These are phyloP conservation scores for Desoria tigrina DNA, from an alignment of 2,888 invertebrate genomes.

Conservation along the genomic window DNA sequence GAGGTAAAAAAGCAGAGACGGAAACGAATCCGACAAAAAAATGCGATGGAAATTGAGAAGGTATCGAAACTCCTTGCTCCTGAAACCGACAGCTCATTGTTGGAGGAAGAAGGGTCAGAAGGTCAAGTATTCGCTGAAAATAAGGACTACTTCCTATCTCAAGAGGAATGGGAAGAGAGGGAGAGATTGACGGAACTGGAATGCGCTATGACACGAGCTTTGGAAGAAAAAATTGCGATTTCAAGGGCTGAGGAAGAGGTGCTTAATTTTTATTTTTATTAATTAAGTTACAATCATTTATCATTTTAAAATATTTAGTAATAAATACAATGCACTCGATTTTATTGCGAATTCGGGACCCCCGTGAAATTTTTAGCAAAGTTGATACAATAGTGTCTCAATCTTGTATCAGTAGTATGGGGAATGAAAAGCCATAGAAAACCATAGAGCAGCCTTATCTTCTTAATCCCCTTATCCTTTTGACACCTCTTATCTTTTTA, in stretches of 20 bases:
- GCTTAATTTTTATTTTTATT: not conserved
- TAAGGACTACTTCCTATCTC: constrained; percentile 29
- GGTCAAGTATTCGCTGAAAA: constrained; percentile 9
- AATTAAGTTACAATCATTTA: no score
- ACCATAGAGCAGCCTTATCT: no score
- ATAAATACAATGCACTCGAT: no score
- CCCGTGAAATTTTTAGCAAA: no score
- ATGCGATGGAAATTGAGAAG: constrained; percentile 6
- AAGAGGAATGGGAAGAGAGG: constrained; percentile 39
- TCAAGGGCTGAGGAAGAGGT: constrained; percentile 38
- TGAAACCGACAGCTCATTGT: not conserved
- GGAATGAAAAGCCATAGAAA: no score
- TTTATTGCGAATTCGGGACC: no score
- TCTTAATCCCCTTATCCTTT: no score
- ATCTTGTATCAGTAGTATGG: no score
- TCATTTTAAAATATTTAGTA: no score
- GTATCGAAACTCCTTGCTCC: not conserved
- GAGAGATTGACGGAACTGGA: constrained; percentile 31
- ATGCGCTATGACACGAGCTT: constrained; percentile 33
- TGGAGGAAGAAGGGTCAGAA: constrained; percentile 9
- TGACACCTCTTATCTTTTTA: no score
- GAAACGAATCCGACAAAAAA: constrained; percentile 36
- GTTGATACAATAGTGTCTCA: no score
- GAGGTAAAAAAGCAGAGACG: constrained; percentile 49
- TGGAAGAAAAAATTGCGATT: constrained; percentile 26